A percentile compares a stretch with the other conserved stretches of the same genome.
These are phyloP conservation scores for Osmerus mordax DNA, from an alignment of 2,113 vertebrate genomes.

Conservation along the genomic window DNA sequence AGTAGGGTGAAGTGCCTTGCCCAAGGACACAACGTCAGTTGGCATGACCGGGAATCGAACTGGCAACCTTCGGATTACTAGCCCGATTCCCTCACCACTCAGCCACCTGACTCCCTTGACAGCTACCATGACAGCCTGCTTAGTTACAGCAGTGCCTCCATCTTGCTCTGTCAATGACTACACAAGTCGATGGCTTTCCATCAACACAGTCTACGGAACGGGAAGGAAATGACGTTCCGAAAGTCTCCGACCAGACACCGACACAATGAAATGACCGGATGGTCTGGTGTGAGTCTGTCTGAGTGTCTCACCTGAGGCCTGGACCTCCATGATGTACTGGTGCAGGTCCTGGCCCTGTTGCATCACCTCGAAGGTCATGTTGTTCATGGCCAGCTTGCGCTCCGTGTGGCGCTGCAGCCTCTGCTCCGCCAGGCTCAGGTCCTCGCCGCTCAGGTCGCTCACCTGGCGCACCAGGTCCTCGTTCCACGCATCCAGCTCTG, in stretches of 20 bases:
- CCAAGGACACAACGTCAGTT: no score
- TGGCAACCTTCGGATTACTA: no score
- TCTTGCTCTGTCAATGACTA: neutral
- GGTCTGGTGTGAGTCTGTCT: neutral
- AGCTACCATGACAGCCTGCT: neutral
- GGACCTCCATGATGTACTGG: constrained; percentile 98
- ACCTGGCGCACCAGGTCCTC: constrained; percentile 88
- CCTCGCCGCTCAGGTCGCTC: constrained; percentile 85
- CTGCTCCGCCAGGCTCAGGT: constrained; percentile 88
- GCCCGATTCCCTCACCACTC: no score
- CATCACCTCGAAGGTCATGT: constrained; percentile 97
- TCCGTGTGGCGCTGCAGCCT: constrained; percentile 91
- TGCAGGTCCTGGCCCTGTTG: constrained; percentile 97
- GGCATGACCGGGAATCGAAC: no score
- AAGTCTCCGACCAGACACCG: no score
- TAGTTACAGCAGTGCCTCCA: neutral
- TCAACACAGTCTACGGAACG: no score
- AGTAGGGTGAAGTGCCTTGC: no score
- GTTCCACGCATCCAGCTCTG: constrained; percentile 94
- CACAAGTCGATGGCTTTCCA: neutral
- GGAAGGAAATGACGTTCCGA: no score
- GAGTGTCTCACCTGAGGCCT: constrained; percentile 84
- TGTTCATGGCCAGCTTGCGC: constrained; percentile 93
- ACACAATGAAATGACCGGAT: no score
- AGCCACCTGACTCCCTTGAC: no score